Evolutionary conservation across 2,888 invertebrate genomes (phyloP).

Genomic region (Parapristionchus giblindavisi): DNA sequence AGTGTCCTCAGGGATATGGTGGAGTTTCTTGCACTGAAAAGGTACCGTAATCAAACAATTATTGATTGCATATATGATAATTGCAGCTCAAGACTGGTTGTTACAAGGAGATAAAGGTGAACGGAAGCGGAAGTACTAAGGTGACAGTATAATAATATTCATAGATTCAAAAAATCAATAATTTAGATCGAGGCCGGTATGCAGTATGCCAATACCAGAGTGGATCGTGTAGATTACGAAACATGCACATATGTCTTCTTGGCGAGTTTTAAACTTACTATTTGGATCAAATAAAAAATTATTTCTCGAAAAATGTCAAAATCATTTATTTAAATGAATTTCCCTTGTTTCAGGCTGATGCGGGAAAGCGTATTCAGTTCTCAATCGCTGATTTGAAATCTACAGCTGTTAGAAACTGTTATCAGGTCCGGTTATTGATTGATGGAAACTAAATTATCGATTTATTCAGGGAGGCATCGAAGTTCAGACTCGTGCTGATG

Average conservation of each 20-base stretch:
- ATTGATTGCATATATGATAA: too few relatives aligned
- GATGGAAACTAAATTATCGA: neutral
- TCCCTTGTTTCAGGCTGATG: neutral
- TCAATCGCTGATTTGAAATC: neutral
- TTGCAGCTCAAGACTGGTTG: neutral
- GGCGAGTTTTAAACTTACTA: neutral
- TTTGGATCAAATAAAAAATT: too few relatives aligned
- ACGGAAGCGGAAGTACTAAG: neutral
- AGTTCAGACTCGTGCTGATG: neutral
- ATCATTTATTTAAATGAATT: neutral
- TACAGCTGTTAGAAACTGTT: neutral
- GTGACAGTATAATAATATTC: neutral
- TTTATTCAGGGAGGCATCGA: neutral
- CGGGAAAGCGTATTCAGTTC: neutral
- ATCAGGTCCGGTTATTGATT: neutral
- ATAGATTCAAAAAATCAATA: too few relatives aligned
- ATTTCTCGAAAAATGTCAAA: too few relatives aligned
- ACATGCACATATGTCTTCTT: neutral
- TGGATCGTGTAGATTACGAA: neutral
- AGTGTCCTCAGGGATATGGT: conserved; percentile 63
- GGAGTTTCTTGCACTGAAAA: conserved; percentile 52
- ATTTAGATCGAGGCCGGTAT: too few relatives aligned
- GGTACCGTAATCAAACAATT: too few relatives aligned
- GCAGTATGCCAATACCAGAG: neutral
- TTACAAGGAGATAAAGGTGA: neutral